Conservation (phyloP, 2,888 invertebrate species). For the Melanophora roralis region DNA sequence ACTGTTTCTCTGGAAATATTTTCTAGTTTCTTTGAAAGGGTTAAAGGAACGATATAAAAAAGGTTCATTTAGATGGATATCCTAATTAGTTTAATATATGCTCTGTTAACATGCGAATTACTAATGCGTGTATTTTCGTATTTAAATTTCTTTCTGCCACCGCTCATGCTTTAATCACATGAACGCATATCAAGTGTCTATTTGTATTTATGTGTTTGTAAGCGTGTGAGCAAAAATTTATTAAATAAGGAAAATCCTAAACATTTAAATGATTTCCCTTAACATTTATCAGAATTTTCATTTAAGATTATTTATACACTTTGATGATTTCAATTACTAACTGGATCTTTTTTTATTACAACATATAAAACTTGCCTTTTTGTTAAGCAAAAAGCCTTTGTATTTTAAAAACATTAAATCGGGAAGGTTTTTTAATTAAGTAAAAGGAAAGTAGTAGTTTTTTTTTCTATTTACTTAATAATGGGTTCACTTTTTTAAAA, state of each 20-base stretch:
- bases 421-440: too few species aligned
- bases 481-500: too few species aligned
- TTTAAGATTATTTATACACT: conserved; percentile 23
- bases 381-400: too few species aligned
- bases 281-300: conserved; percentile 35
- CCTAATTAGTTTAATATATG: conserved; percentile 59
- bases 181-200: conserved; percentile 32
- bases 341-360: not conserved
- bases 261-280: conserved; percentile 52
- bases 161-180: conserved; percentile 43
- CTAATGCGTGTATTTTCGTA: conserved; percentile 49
- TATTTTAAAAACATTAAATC: too few species aligned
- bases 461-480: too few species aligned
- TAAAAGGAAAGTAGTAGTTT: too few species aligned
- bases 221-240: conserved; percentile 27
- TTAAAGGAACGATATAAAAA: conserved; percentile 9
- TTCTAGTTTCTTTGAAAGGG: conserved; percentile 10
- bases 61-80: conserved; percentile 50
- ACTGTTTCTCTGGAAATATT: conserved; percentile 14
- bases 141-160: conserved; percentile 16
- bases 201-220: not conserved
- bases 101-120: conserved; percentile 60
- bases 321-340: conserved; percentile 9
- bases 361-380: too few species aligned
- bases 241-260: conserved; percentile 54